Base-by-base conservation (phyloP, 2,888 invertebrate species). In the Papilio demoleus region DNA sequence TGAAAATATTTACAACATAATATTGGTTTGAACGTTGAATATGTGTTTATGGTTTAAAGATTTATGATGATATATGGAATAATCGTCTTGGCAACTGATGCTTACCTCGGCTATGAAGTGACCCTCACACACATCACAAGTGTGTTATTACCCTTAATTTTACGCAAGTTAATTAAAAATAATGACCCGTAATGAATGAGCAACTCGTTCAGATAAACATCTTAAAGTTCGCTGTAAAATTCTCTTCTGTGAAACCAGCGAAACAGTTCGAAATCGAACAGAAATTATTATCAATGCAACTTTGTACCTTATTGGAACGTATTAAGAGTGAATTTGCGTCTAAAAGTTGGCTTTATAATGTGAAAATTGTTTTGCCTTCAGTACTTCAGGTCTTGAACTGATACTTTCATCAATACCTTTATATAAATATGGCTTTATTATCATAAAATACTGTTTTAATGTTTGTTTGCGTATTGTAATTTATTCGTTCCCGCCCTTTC, bases 121-220 rank as follows among this genome's bases (percentile, higher is more conserved):
- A 68, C 68, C 70, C 56, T 45, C 58, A 65, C 38, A 27, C 24
- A 17, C 19, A 59, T 47, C 24, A 60, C 59, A 27, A 60, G 59
- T 38, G 59, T 60, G 40, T 67, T 61, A 67, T 67, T 67, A 67
- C 34, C 50, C 60, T 67, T 61, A 61, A 67, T 61, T 45, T 50
- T 40, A 53, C 64, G 70, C 63, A 70, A 73, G 73, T 70, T 72
- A 74, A 74, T 75, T 75, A 75, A 75, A 75, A 75, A 53, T 75
- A 73, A 75, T 70, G 74, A 72, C 50, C 68, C 64, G 42, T 73
- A 75, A 74, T 73, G 71, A 73, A 71, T 72, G 72, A 73, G 47
- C 66, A 40, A 36, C 59, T 59, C 36, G 58, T 45, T 53, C 34
- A 58, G 65, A 66, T 66, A 60, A 47, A 31, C 47, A 66, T 66